Evolutionary conservation across 2,888 invertebrate species (phyloP), one percentile per base, ranked within the genome.

Genomic region (Aleiodes testaceus): DNA sequence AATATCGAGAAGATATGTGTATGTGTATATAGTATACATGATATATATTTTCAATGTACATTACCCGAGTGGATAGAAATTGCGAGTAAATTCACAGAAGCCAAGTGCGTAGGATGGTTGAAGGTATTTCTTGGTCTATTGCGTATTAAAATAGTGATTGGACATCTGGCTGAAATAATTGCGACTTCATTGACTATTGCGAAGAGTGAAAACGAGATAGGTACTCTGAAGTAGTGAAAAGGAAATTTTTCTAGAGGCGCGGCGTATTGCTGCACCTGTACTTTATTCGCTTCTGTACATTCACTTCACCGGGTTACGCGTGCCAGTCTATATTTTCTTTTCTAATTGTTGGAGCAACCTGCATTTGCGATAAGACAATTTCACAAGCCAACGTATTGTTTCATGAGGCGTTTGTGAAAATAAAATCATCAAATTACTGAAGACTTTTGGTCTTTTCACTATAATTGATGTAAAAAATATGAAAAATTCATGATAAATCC

Each of bases 281-380:
- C 53, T 53, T 42, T 70, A 66, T 70, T 70, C 69, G 53, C 74
- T 49, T 72, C 69, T 69, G 73, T 75, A 36, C 45, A 78, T 77
- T 74, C 71, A 74, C 36, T 36, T 36, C 11, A 36, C 36, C 36
- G 11, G 76, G 79, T 80, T 80, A 78, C 72, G 69, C 74, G 71
- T 74, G 70, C 69, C 55, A 55, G 66, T 61, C 70, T 36, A 69
- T 26, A 65, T 70, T 53, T 74, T 74, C 64, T 63, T 69, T 73
- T 66, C 75, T 78, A 79, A 81, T 81, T 79, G 72, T 72, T 66
- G 49, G 70, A 22, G 49, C 75, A 79, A 77, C 75, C 78, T 72
- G 77, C 69, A 80, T 81, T 20, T 53, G 22, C 74, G 74, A 78
- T 78, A 78, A 76, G 73, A 70, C 50, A 65, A 69, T 63, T 55